Base-by-base conservation (phyloP, 2,888 invertebrate species). In the Thalpophila matura region DNA sequence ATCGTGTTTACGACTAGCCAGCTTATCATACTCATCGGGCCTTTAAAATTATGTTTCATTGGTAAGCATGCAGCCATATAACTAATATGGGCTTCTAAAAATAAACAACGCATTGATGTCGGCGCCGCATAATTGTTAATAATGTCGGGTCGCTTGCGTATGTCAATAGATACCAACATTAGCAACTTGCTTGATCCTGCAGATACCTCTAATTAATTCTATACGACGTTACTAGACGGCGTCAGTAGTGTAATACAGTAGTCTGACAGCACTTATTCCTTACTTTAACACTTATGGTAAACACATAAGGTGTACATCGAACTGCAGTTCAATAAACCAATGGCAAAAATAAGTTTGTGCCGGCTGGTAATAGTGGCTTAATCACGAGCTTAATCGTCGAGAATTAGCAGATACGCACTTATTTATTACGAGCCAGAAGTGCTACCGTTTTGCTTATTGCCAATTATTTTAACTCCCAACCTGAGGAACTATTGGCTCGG, bases 91-190 rank as follows among this genome's bases (percentile, higher is more conserved):
- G 49, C 50, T 31, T 80, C 72, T 84, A 80, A 83, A 84, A 83
- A 86, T 82, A 82, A 80, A 79, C 75, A 72, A 58, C 61, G 63
- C 76, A 80, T 77, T 82, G 79, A 82, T 73, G 76, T 69, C 77
- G 90, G 91, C 90, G 91, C 90, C 90, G 76, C 83, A 84, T 91
- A 91, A 89, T 90, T 85, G 85, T 84, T 85, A 88, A 87, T 89
- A 86, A 83, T 75, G 82, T 74, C 79, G 74, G 78, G 71, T 74
- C 55, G 68, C 50, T 55, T 58, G 58, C 75, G 77, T 77, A 86
- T 89, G 85, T 83, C 82, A 86, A 83, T 85, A 80, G 75, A 82
- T 81, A 80, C 79, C 61, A 82, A 78, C 81, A 50, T 46, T 65
- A 40, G 76, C 67, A 24, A 51, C 37, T 58, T 50, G 74, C 74